phyloP scores from a whole-genome alignment of 2,888 invertebrate species.

The Antitype chi region DNA sequence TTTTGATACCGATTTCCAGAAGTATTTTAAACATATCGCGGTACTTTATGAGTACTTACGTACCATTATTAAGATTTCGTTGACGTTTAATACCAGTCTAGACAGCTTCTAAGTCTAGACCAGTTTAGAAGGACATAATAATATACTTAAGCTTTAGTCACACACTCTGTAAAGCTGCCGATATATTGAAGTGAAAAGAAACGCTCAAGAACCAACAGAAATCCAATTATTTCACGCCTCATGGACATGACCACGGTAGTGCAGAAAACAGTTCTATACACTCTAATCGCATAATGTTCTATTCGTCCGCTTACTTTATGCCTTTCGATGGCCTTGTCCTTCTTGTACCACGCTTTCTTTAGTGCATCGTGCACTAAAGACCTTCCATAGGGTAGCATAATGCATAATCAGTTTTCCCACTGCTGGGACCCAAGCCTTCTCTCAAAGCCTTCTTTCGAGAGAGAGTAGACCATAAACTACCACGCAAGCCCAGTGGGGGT shows the following conservation, averaged over 20 bases:
- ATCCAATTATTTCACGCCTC: not conserved
- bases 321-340: not conserved
- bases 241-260: not conserved
- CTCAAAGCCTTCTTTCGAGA: too few species aligned
- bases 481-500: too few species aligned
- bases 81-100: conserved; percentile 35
- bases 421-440: too few species aligned
- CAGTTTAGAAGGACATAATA: conserved; percentile 29
- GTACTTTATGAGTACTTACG: conserved; percentile 20
- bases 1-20: not conserved
- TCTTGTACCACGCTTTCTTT: not conserved
- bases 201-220: too few species aligned
- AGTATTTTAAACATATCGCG: conserved; percentile 9
- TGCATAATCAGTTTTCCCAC: too few species aligned
- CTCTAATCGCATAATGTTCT: not conserved
- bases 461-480: too few species aligned
- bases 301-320: too few species aligned
- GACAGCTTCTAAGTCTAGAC: conserved; percentile 25
- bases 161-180: not conserved
- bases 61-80: not conserved
- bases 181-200: not conserved
- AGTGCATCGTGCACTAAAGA: too few species aligned
- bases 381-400: not conserved
- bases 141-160: conserved; percentile 1
- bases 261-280: not conserved